Conservation (phyloP, 2,888 invertebrate genomes). For the Aleiodes testaceus region DNA sequence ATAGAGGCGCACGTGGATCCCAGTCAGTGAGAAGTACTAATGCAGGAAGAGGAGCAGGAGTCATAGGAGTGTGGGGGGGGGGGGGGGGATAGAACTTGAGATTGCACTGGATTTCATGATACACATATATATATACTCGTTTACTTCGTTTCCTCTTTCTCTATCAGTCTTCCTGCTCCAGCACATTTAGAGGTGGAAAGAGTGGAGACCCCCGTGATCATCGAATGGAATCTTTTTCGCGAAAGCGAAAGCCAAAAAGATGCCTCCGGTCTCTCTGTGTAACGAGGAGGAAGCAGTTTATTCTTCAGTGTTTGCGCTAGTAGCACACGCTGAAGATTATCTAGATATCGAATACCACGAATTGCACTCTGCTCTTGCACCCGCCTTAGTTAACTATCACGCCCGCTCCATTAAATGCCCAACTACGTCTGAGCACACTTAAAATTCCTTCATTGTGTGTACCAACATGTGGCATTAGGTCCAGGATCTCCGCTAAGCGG, state of each 20-base stretch:
- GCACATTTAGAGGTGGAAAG: conserved; percentile 26
- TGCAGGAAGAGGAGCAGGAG: conserved; percentile 9
- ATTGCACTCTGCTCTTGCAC: conserved; percentile 67
- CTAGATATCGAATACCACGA: conserved; percentile 72
- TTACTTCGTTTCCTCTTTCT: conserved; percentile 41
- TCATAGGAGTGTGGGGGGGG: background rate
- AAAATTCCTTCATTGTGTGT: conserved; percentile 51
- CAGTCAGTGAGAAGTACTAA: background rate
- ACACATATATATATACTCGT: conserved; percentile 47
- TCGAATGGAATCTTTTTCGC: conserved; percentile 52
- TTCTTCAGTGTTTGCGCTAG: conserved; percentile 29
- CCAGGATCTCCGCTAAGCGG: background rate
- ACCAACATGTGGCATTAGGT: conserved; percentile 28
- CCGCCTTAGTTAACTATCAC: conserved; percentile 42
- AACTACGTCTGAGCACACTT: conserved; percentile 49
- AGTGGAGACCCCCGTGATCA: conserved; percentile 42
- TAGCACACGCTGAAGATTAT: conserved; percentile 64
- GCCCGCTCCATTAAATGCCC: conserved; percentile 54
- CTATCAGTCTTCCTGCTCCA: conserved; percentile 45
- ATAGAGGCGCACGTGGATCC: conserved; percentile 26
- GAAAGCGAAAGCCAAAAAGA: conserved; percentile 61
- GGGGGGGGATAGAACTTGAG: conserved; percentile 27
- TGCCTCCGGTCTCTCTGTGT: conserved; percentile 47
- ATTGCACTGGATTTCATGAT: conserved; percentile 46
- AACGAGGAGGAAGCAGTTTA: conserved; percentile 42